phyloP scores from a whole-genome alignment of 1,140 invertebrate species.

The Drosophila pseudoobscura region DNA sequence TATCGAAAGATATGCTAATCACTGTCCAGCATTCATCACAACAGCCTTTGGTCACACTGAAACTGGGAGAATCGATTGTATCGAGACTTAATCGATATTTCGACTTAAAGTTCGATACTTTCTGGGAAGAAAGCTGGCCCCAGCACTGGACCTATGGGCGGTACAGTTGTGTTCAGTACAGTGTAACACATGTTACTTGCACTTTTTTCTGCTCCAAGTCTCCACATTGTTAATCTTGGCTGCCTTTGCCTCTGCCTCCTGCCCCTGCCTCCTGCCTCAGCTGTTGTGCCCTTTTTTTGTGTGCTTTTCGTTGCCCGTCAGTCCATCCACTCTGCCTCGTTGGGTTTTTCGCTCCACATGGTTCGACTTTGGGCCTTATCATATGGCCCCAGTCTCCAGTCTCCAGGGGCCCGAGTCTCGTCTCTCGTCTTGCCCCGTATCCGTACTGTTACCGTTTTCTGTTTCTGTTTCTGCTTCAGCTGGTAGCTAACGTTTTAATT shows the following conservation, averaged over 20 bases:
- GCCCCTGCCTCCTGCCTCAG: conserved; percentile 1
- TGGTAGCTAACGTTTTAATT: conserved; percentile 60
- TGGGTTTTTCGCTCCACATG: conserved; percentile 49
- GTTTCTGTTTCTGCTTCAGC: conserved; percentile 50
- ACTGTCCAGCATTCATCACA: background rate
- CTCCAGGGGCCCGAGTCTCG: conserved; percentile 1
- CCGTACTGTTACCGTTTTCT: conserved; percentile 15
- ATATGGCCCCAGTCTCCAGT: conserved; percentile 19
- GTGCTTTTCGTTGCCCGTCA: background rate
- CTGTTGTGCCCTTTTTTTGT: conserved; percentile 28
- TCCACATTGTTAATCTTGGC: conserved; percentile 58
- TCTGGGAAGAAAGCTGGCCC: background rate
- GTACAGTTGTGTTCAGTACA: conserved; percentile 1
- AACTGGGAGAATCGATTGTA: background rate
- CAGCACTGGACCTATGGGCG: background rate
- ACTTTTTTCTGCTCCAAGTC: conserved; percentile 53
- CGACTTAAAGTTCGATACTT: too few species aligned
- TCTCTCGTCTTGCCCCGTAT: background rate
- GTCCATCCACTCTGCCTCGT: conserved; percentile 43
- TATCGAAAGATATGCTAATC: conserved; percentile 19
- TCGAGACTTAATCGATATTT: background rate
- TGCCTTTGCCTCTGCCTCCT: background rate
- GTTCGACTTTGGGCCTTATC: conserved; percentile 36
- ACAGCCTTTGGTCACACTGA: conserved; percentile 14
- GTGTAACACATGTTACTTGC: conserved; percentile 44